Evolutionary conservation across 2,113 vertebrate genomes (phyloP).

Genomic region (Dunckerocampus dactyliophorus): DNA sequence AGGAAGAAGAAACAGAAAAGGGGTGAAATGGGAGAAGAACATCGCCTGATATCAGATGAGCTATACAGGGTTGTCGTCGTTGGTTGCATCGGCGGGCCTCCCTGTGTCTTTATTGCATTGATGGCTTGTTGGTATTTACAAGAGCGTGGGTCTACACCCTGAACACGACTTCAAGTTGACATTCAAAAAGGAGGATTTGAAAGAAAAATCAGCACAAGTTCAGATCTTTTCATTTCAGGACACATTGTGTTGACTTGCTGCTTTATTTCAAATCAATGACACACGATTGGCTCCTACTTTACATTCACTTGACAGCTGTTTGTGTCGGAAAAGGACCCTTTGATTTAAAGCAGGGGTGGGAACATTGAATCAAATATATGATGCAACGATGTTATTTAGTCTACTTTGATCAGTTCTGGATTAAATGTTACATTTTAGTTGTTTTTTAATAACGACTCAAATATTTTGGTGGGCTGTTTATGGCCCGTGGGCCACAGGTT

Average conservation of each 20-base stretch:
- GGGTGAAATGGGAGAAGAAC: constrained; percentile 41
- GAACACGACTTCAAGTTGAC: background rate
- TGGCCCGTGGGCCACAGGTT: no score
- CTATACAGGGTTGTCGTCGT: constrained; percentile 46
- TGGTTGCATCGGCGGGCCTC: constrained; percentile 41
- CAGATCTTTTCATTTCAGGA: constrained; percentile 7
- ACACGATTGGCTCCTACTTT: constrained; percentile 25
- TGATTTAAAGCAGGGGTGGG: constrained; percentile 33
- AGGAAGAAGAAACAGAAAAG: constrained; percentile 58
- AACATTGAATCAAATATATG: no score
- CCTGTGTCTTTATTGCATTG: constrained; percentile 66
- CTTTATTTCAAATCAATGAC: constrained; percentile 41
- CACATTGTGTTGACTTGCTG: constrained; percentile 46
- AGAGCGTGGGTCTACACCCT: background rate
- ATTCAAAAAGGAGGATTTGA: background rate
- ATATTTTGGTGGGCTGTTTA: no score
- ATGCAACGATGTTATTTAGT: no score
- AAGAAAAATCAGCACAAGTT: constrained; percentile 4
- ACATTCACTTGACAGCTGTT: constrained; percentile 48
- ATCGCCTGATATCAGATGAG: constrained; percentile 64
- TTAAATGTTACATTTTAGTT: no score
- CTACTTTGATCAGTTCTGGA: no score
- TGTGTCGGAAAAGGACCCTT: constrained; percentile 30
- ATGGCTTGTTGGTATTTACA: constrained; percentile 66
- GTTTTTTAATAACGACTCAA: no score